phyloP scores from a whole-genome alignment of 2,888 invertebrate species.

The Onthophagus sagittarius region DNA sequence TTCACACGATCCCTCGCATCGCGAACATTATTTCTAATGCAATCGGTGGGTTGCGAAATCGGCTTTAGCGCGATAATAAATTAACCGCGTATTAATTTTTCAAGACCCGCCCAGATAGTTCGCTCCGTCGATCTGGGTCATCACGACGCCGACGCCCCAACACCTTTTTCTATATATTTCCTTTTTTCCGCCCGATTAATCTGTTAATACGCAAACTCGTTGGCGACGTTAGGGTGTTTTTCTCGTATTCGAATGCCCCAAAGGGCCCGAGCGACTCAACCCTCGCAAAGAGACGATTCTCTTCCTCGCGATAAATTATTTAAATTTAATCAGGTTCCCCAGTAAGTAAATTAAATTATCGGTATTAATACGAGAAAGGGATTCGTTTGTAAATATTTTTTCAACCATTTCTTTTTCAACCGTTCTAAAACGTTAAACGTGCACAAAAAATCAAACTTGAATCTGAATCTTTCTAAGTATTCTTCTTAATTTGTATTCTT shows the following conservation, averaged over 20 bases:
- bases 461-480: too few species aligned
- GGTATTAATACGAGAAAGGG: slow-evolving; percentile 36
- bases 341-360: slow-evolving; percentile 45
- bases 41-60: slow-evolving; percentile 34
- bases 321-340: slow-evolving; percentile 49
- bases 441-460: too few species aligned
- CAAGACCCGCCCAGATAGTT: slow-evolving; percentile 35
- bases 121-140: slow-evolving; percentile 35
- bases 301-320: slow-evolving; percentile 41
- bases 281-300: neutral
- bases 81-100: slow-evolving; percentile 36
- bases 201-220: neutral
- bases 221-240: neutral
- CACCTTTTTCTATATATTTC: neutral
- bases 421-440: too few species aligned
- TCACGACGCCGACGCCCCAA: slow-evolving; percentile 30
- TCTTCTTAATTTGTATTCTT: too few species aligned
- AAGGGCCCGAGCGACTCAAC: neutral
- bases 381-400: neutral
- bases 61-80: slow-evolving; percentile 34
- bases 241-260: neutral
- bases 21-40: slow-evolving; percentile 33
- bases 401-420: too few species aligned
- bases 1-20: slow-evolving; percentile 35
- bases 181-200: neutral